Conservation (phyloP, 2,797 vertebrate species). For the Austrolebias charrua region DNA sequence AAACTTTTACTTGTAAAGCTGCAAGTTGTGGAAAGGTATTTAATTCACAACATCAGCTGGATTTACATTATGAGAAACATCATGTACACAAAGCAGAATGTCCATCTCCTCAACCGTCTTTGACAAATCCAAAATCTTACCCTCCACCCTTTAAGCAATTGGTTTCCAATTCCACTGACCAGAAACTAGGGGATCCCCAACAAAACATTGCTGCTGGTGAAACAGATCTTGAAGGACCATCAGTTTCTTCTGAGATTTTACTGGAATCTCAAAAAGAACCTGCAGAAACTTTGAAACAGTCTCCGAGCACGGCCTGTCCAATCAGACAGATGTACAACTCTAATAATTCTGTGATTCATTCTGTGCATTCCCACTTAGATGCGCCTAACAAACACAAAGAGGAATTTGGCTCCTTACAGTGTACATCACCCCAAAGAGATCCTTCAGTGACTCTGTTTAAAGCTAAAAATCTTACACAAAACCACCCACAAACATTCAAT, state of each 20-base stretch:
- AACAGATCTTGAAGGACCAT: slow-evolving; percentile 21
- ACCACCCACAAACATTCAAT: slow-evolving; percentile 53
- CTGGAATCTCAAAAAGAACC: slow-evolving; percentile 40
- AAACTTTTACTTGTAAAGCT: slow-evolving; percentile 91
- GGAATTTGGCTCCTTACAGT: slow-evolving; percentile 2
- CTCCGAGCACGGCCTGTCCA: slow-evolving; percentile 17
- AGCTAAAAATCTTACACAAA: slow-evolving; percentile 47
- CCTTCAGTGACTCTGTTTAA: slow-evolving; percentile 55
- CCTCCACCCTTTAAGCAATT: slow-evolving; percentile 49
- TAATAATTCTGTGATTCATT: slow-evolving; percentile 53
- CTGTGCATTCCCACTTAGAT: slow-evolving; percentile 37
- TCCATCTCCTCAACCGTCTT: slow-evolving; percentile 56
- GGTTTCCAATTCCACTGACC: slow-evolving; percentile 14
- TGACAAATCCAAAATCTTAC: slow-evolving; percentile 30
- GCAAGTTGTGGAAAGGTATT: slow-evolving; percentile 90
- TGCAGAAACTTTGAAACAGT: slow-evolving; percentile 28
- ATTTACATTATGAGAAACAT: slow-evolving; percentile 87
- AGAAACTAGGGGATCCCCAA: slow-evolving; percentile 29
- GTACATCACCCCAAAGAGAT: slow-evolving; percentile 40
- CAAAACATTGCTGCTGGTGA: slow-evolving; percentile 16
- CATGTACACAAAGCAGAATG: slow-evolving; percentile 61
- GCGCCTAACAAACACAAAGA: slow-evolving; percentile 35
- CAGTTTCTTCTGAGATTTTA: slow-evolving; percentile 60
- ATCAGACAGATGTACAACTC: slow-evolving; percentile 32
- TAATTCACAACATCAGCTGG: slow-evolving; percentile 88